Conservation (phyloP, 2,888 invertebrate species). For the Drosophila vallismaia region DNA sequence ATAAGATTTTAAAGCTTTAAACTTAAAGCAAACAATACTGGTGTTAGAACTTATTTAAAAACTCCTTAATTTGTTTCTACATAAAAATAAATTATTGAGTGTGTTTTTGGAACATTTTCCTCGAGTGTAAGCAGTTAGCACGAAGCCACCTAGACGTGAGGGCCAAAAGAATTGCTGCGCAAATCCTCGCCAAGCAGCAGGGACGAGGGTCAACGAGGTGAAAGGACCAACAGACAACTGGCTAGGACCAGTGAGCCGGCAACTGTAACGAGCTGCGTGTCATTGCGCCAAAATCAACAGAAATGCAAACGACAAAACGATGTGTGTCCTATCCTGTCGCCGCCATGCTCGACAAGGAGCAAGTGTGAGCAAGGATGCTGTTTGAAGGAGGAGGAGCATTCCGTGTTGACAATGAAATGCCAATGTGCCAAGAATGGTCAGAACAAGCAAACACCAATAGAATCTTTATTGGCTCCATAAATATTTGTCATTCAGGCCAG, state of each 20-base stretch:
- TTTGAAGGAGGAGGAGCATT: conserved; percentile 4
- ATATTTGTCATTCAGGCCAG: conserved; percentile 54
- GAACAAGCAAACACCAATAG: conserved; percentile 69
- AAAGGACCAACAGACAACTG: conserved; percentile 1
- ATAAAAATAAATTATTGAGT: background rate
- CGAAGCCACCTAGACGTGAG: conserved; percentile 9
- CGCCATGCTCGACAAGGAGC: conserved; percentile 33
- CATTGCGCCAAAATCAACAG: conserved; percentile 75
- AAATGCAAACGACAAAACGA: conserved; percentile 78
- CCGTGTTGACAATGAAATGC: conserved; percentile 59
- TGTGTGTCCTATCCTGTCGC: conserved; percentile 51
- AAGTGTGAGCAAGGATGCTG: conserved; percentile 21
- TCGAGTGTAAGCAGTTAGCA: conserved; percentile 1
- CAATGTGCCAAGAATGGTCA: conserved; percentile 55
- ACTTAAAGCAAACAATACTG: background rate
- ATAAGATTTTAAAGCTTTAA: background rate
- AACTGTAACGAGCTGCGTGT: conserved; percentile 74
- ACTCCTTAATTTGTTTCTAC: background rate
- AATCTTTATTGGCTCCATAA: conserved; percentile 75
- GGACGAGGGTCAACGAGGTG: conserved; percentile 4
- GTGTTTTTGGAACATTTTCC: background rate
- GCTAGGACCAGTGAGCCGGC: conserved; percentile 23
- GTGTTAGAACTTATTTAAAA: background rate
- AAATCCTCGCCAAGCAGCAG: conserved; percentile 13
- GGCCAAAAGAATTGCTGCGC: conserved; percentile 26